phyloP scores from a whole-genome alignment of 2,888 invertebrate species.

The Platypus cylindrus region DNA sequence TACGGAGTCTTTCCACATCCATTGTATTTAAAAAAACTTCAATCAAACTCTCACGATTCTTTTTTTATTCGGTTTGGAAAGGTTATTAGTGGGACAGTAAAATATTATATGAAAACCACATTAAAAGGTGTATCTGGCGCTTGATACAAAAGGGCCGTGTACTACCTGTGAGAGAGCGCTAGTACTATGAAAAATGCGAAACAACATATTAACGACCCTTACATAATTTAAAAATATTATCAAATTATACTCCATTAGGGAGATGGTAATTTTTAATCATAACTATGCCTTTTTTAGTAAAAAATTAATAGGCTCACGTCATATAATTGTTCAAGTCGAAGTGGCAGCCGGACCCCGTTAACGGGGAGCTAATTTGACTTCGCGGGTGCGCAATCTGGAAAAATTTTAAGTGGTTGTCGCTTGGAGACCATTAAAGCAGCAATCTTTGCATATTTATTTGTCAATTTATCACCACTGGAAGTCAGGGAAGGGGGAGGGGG shows the following conservation, averaged over 20 bases:
- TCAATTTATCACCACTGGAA: slow-evolving; percentile 30
- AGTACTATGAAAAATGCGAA: slow-evolving; percentile 16
- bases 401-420: slow-evolving; percentile 8
- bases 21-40: no score
- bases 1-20: slow-evolving; percentile 2
- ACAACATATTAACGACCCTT: slow-evolving; percentile 18
- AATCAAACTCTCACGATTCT: no score
- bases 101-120: slow-evolving; percentile 24
- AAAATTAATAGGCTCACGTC: slow-evolving; percentile 17
- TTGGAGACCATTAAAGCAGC: slow-evolving; percentile 19
- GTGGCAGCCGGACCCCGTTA: slow-evolving; percentile 3
- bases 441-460: slow-evolving; percentile 29
- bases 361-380: background rate
- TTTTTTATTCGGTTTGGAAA: no score
- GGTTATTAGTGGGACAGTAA: slow-evolving; percentile 17
- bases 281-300: slow-evolving; percentile 13
- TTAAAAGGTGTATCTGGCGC: slow-evolving; percentile 24
- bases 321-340: slow-evolving; percentile 8
- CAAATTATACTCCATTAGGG: slow-evolving; percentile 17
- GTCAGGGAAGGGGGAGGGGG: no score
- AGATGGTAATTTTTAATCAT: slow-evolving; percentile 16
- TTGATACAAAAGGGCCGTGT: slow-evolving; percentile 16
- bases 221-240: slow-evolving; percentile 20
- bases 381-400: slow-evolving; percentile 1
- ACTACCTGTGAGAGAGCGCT: slow-evolving; percentile 12